Percentiles rank a stretch among this genome's conserved stretches.
phyloP scores from a whole-genome alignment of 2,888 invertebrate species.

The Lasioglossum morio region DNA sequence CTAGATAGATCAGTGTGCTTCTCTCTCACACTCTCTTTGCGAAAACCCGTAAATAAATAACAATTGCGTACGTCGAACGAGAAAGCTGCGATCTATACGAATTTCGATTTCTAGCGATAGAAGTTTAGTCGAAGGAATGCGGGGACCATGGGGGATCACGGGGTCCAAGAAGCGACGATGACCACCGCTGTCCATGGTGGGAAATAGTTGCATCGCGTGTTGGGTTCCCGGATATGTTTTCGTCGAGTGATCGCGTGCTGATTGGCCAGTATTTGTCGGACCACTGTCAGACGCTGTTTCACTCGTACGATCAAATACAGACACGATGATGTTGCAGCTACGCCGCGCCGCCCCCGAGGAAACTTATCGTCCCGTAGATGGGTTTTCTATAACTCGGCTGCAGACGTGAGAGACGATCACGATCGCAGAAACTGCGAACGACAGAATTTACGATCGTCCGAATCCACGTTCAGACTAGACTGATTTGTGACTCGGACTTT shows the following conservation, averaged over 20 bases:
- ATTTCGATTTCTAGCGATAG: not conserved
- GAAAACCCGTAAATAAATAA: not conserved
- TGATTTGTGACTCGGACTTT: conserved; percentile 53
- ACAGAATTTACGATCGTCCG: conserved; percentile 57
- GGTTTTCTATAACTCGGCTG: conserved; percentile 55
- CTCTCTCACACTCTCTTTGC: not conserved
- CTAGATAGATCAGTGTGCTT: not conserved
- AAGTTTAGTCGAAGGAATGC: not conserved
- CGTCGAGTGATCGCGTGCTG: conserved; percentile 66
- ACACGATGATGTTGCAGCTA: conserved; percentile 44
- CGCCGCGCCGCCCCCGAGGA: conserved; percentile 2
- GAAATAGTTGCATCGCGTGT: conserved; percentile 57
- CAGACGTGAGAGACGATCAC: conserved; percentile 53
- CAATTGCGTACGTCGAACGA: not conserved
- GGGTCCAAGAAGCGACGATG: not conserved
- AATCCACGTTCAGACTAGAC: conserved; percentile 42
- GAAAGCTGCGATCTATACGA: not conserved
- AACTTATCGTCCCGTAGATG: conserved; percentile 62
- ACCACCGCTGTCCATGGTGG: conserved; percentile 10
- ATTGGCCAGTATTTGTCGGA: conserved; percentile 64
- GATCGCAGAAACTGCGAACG: conserved; percentile 26
- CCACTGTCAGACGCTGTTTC: conserved; percentile 52
- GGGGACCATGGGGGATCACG: not conserved
- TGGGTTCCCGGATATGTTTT: conserved; percentile 51
- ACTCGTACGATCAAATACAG: conserved; percentile 50